Percentiles rank a stretch among this genome's conserved stretches.
phyloP scores from a whole-genome alignment of 2,888 invertebrate genomes.

The Dermolepida albohirtum region DNA sequence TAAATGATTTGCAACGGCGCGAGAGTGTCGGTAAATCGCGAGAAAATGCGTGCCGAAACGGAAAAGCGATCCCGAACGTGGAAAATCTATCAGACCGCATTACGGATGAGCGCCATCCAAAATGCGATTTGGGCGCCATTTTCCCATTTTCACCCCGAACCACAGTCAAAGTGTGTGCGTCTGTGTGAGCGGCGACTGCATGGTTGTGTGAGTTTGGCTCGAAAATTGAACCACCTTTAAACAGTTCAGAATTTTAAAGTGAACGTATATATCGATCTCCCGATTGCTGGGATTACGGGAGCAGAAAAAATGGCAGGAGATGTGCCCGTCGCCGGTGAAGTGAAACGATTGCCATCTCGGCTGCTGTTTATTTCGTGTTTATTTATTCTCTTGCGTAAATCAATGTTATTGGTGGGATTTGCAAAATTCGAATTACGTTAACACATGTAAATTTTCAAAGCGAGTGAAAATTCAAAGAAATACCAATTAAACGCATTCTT shows the following conservation, averaged over 20 bases:
- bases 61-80: slow-evolving; percentile 52
- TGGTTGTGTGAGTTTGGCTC: not conserved
- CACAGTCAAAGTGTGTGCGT: slow-evolving; percentile 4
- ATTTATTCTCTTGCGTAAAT: not conserved
- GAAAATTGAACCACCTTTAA: slow-evolving; percentile 39
- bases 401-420: not conserved
- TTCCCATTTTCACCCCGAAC: slow-evolving; percentile 44
- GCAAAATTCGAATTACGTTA: no score
- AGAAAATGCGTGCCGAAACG: slow-evolving; percentile 53
- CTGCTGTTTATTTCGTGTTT: slow-evolving; percentile 29
- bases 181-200: slow-evolving; percentile 1
- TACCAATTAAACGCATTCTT: no score
- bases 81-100: slow-evolving; percentile 51
- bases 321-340: slow-evolving; percentile 16
- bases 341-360: slow-evolving; percentile 30
- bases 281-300: slow-evolving; percentile 16
- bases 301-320: slow-evolving; percentile 18
- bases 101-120: slow-evolving; percentile 52
- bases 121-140: slow-evolving; percentile 52
- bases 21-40: slow-evolving; percentile 49
- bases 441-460: no score
- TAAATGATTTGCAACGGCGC: slow-evolving; percentile 43
- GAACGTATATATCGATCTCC: slow-evolving; percentile 29
- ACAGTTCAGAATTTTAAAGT: slow-evolving; percentile 35
- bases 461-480: no score